Percentiles rank a stretch among this genome's conserved stretches.
Conservation (phyloP, 2,888 invertebrate species). For the Drosophila austrosaltans region DNA sequence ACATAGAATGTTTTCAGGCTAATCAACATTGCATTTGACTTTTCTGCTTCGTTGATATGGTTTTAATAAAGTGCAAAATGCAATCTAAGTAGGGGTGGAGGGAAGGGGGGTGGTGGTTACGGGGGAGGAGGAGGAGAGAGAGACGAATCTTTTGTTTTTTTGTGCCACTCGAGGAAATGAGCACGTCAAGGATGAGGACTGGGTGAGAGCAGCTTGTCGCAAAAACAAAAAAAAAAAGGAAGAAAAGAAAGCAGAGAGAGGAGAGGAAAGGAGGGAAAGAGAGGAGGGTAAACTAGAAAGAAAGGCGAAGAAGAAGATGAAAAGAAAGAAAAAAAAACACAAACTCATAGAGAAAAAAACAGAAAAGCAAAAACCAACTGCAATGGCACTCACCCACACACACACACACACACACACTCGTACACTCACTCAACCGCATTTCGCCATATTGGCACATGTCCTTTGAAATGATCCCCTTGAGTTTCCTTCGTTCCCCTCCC, state of each 20-base stretch:
- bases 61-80: slow-evolving; percentile 78
- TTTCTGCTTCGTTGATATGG: slow-evolving; percentile 76
- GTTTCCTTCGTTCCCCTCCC: too few species aligned
- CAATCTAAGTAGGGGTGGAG: slow-evolving; percentile 28
- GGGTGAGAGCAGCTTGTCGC: slow-evolving; percentile 4
- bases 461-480: slow-evolving; percentile 49
- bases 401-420: slow-evolving; percentile 32
- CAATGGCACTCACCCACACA: slow-evolving; percentile 53
- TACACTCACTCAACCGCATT: slow-evolving; percentile 55
- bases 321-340: neutral
- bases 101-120: neutral
- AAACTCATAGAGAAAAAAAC: neutral
- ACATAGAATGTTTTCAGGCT: slow-evolving; percentile 32
- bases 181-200: slow-evolving; percentile 52
- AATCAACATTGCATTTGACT: slow-evolving; percentile 77
- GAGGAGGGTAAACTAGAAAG: slow-evolving; percentile 3
- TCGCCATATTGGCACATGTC: slow-evolving; percentile 77
- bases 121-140: slow-evolving; percentile 42
- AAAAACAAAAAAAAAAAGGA: neutral
- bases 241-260: neutral
- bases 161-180: slow-evolving; percentile 74
- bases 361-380: slow-evolving; percentile 43
- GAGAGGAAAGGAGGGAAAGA: slow-evolving; percentile 7
- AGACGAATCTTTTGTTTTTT: slow-evolving; percentile 74
- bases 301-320: neutral